Evolutionary conservation across 1,140 invertebrate species (phyloP), one percentile per base, ranked within the genome.

Genomic region (Rhopalosiphum maidis): DNA sequence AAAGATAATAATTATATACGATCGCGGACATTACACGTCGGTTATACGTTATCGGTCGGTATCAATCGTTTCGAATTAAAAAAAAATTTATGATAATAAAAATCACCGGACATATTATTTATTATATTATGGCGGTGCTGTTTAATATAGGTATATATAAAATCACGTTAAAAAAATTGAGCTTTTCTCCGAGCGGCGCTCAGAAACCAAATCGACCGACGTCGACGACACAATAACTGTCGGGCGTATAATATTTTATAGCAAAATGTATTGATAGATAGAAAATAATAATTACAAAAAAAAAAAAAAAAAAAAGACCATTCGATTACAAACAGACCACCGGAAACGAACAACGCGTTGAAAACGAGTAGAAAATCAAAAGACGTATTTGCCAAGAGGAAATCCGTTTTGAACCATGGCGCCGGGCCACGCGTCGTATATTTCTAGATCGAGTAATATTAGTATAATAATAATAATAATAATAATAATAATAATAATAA

Each of bases 161-260:
- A 35, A 54, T 89, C 11, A 30, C 30, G 46, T 88, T 88, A 89
- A 89, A 90, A 90, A 90, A 90, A 90, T 55, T 90, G 88, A 90
- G 88, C 88, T 55, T 90, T 60, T 60, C 37, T 55, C 35, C 37
- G 35, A 60, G 35, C 48, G 30, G 22, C 30, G n/a, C 37, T n/a
- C 51, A 55, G 8, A 90, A 90, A 90, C 22, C 35, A 51, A 89
- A 89, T 89, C 48, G n/a, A 55, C 22, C 48, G 51, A 55, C 51
- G 21, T 55, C 51, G 30, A 48, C 30, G 86, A 87, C 86, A 43
- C 41, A n/a, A 23, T 43, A 46, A 87, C 43, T 43, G 9, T 87
- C 85, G 15, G 43, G 15, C 85, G 41, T 87, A 7, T 87, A 46
- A 30, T 9, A n/a, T 43, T 41, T 41, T 18, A 11, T 11, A 87